Percentiles rank a stretch among this genome's conserved stretches.
Evolutionary conservation across 2,797 vertebrate species (phyloP).

Genomic region (Ispidina lecontei): DNA sequence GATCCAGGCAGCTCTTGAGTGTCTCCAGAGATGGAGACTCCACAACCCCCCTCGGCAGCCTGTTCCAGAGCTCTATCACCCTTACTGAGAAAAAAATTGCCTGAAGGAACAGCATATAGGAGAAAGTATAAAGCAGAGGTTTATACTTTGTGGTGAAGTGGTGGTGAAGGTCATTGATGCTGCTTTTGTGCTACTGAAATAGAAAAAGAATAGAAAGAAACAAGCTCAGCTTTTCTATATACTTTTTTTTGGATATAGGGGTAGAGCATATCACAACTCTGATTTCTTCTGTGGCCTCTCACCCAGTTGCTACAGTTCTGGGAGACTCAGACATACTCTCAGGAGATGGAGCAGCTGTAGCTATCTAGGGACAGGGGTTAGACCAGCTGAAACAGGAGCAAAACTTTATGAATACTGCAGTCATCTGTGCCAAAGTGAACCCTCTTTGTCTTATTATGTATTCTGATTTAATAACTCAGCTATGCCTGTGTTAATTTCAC

Average conservation of each 20-base stretch:
- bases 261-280: not conserved
- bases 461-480: not conserved
- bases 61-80: no score
- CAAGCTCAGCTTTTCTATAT: not conserved
- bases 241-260: not conserved
- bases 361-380: not conserved
- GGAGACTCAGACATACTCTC: not conserved
- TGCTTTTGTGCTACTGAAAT: not conserved
- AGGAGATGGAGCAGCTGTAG: not conserved
- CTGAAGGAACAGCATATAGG: not conserved
- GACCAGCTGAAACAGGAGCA: not conserved
- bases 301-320: not conserved
- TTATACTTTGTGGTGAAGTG: not conserved
- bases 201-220: not conserved
- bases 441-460: not conserved
- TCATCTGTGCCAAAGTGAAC: not conserved
- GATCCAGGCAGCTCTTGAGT: no score
- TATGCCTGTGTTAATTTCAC: not conserved
- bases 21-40: no score
- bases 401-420: not conserved
- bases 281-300: not conserved
- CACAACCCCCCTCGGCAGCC: no score
- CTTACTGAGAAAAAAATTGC: not conserved
- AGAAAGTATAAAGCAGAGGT: not conserved
- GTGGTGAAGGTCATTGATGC: not conserved